Base-by-base conservation (phyloP, 2,888 invertebrate species). In the Sipunculus nudus region DNA sequence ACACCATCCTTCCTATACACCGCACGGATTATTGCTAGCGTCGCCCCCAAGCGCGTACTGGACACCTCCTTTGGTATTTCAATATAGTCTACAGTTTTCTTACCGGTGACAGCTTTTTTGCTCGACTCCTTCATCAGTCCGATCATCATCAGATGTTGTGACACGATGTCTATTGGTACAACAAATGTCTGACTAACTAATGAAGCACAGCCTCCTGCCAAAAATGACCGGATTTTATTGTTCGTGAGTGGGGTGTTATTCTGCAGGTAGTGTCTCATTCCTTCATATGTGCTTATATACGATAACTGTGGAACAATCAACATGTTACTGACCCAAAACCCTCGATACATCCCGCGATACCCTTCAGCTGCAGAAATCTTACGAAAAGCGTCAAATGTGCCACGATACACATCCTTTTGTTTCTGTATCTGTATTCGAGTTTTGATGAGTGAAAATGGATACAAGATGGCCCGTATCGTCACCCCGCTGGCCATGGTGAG, bases 91-190 rank as follows among this genome's bases (percentile, higher is more conserved):
- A 50, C 35, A 21, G 38, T 32, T 25, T 32, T 23, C 50, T 35
- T 19, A 16, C 32, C 50, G 19, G 50, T 32, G 8, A 16, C 32
- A 35, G 5, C 38, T 21, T 26, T 45, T 52, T 35, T 35, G 32
- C 19, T 49, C 31, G n/a, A 32, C 5, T 45, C 31, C 46, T 28
- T 21, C 16, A 60, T 52, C 35, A 75, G 75, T 1, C 95, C 95
- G 5, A 96, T 86, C 74, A 98, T 91, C 96, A 97, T 97, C 55
- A 96, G 88, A 80, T 98, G 97, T 78, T 98, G 98, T 69, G 96
- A 95, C 55, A 98, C 88, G 46, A 98, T 92, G 84, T 98, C 98
- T 79, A 97, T 93, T 3, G 98, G 98, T 54, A 97, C 96, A 65
- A 96, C 92, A 57, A 96, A 92, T 0, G 95, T 95, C 85, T 98